Evolutionary conservation across 2,888 invertebrate species (phyloP), one percentile per base, ranked within the genome.

Genomic region (Brachyptera risi): DNA sequence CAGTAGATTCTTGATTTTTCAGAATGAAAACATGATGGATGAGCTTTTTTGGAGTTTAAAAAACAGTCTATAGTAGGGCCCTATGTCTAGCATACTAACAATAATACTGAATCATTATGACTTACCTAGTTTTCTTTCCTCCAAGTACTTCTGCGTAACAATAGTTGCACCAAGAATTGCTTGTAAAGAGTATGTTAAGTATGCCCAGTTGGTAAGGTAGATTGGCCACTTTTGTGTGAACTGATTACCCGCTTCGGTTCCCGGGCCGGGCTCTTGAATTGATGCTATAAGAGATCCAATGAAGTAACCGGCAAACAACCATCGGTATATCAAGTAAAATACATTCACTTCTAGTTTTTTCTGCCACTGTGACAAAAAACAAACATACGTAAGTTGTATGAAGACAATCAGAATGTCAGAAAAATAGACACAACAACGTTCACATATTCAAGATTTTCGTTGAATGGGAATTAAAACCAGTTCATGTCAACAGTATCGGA

Each of bases 201-300:
- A 80, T 37, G 86, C 87, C 87, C 88, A 88, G 73, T 88, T 86
- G 11, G 88, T 88, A 68, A 88, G 79, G 72, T 85, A 88, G 65
- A 87, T 86, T 61, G 83, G 79, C 87, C 87, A 88, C 69, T 84
- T 85, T 65, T 50, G 26, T 23, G 19, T 35, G 54, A 17, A 35
- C 21, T 4, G 7, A 4, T n/a, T 11, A 3, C 19, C 3, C 3
- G n/a, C 21, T 19, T 62, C 64, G n/a, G n/a, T n/a, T n/a, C n/a
- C n/a, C 35, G 73, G 73, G 2, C 75, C 75, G 3, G 72, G 19
- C 27, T 75, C 74, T 35, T 73, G 69, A n/a, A 75, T 5, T 1
- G 76, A 74, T 56, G 70, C 74, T 9, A 79, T 70, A 67, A 81
- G 77, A 3, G 75, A 64, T 21, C 63, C 59, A 3, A 67, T 4